Evolutionary conservation across 2,797 vertebrate species (phyloP).

Genomic region (Aphelocoma californica): DNA sequence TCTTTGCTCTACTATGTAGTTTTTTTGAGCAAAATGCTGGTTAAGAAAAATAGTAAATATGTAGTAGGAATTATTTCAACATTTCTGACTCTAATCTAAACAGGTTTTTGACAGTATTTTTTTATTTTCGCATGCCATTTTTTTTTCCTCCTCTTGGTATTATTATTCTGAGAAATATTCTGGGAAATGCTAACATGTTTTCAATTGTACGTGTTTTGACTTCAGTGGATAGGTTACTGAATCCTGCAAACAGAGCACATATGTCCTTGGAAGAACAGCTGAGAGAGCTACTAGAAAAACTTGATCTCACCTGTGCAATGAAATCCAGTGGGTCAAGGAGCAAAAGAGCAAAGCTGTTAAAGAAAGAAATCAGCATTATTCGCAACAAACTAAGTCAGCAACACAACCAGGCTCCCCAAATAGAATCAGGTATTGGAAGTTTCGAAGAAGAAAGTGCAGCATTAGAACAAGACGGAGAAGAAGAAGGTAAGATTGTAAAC

Average conservation of each 20-base stretch:
- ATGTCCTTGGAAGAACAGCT: constrained; percentile 90
- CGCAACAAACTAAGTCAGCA: constrained; percentile 87
- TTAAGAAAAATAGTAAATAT: background rate
- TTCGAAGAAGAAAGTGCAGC: constrained; percentile 75
- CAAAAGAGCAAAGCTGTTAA: constrained; percentile 93
- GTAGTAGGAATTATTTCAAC: background rate
- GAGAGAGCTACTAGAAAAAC: constrained; percentile 90
- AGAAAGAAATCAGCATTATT: constrained; percentile 89
- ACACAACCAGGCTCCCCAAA: constrained; percentile 75
- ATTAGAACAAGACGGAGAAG: constrained; percentile 81
- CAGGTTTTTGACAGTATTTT: background rate
- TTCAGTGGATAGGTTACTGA: constrained; percentile 90
- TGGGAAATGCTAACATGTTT: background rate
- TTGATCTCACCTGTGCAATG: constrained; percentile 92
- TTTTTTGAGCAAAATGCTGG: background rate
- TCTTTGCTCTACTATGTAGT: background rate
- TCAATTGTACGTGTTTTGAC: constrained; percentile 28
- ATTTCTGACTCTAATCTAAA: background rate
- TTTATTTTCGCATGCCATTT: background rate
- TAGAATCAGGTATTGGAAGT: constrained; percentile 74
- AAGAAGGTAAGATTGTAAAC: constrained; percentile 83
- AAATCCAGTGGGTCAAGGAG: constrained; percentile 95
- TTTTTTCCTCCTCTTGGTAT: background rate
- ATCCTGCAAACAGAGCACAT: constrained; percentile 84
- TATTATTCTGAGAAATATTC: background rate